These are phyloP conservation scores for Phorcus lineatus DNA, from an alignment of 2,888 invertebrate species.

Conservation along the genomic window DNA sequence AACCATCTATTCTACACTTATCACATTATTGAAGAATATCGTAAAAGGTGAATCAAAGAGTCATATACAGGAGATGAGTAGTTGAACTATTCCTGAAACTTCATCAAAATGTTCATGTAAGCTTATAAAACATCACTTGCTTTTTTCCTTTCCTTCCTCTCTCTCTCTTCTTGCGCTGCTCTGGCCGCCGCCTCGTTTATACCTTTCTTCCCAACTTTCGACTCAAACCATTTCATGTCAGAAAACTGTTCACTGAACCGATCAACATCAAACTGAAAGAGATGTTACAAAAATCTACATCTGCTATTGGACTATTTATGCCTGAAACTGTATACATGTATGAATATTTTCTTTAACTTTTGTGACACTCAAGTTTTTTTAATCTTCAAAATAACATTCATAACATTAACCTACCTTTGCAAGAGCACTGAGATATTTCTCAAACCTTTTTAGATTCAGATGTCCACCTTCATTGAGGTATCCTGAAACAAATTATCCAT, in stretches of 20 bases:
- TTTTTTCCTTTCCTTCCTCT: slow-evolving; percentile 29
- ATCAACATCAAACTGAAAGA: slow-evolving; percentile 72
- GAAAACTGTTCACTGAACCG: slow-evolving; percentile 77
- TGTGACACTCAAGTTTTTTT: too few species aligned
- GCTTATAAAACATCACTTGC: background rate
- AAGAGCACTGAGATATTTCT: slow-evolving; percentile 81
- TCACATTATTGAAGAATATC: too few species aligned
- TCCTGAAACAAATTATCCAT: slow-evolving; percentile 78
- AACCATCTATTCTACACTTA: too few species aligned
- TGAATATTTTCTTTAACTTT: too few species aligned
- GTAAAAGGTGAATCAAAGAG: too few species aligned
- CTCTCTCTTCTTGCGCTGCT: slow-evolving; percentile 15
- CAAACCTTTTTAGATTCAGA: slow-evolving; percentile 88
- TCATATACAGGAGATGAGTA: too few species aligned
- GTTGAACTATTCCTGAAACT: background rate
- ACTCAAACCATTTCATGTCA: slow-evolving; percentile 89
- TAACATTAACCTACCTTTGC: slow-evolving; percentile 69
- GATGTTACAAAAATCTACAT: background rate
- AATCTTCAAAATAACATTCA: too few species aligned
- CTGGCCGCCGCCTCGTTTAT: slow-evolving; percentile 45
- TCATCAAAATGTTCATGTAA: background rate
- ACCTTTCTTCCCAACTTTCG: slow-evolving; percentile 77
- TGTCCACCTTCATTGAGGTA: slow-evolving; percentile 94
- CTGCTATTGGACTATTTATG: background rate
- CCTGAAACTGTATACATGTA: too few species aligned